Evolutionary conservation across 2,797 vertebrate genomes (phyloP).

Genomic region (Acanthornis magna): DNA sequence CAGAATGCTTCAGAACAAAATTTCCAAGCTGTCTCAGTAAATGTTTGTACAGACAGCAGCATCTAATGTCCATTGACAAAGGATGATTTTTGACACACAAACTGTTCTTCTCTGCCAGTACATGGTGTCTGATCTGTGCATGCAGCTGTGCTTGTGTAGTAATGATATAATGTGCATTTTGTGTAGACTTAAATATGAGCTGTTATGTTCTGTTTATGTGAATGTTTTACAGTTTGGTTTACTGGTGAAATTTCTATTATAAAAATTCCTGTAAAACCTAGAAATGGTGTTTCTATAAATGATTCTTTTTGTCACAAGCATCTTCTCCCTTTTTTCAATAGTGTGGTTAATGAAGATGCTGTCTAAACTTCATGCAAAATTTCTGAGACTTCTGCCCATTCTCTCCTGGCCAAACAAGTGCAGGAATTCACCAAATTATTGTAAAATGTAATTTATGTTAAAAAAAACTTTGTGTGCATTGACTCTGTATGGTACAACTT

Average conservation of each 20-base stretch:
- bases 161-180: neutral
- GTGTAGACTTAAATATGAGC: neutral
- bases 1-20: neutral
- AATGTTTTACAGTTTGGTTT: neutral
- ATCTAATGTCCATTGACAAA: neutral
- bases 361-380: neutral
- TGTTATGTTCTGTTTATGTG: neutral
- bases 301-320: neutral
- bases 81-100: neutral
- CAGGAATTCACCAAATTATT: neutral
- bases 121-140: neutral
- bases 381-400: neutral
- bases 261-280: neutral
- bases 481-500: neutral
- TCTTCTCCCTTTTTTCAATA: neutral
- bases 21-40: neutral
- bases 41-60: neutral
- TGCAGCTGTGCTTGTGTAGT: neutral
- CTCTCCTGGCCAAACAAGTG: neutral
- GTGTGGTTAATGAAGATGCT: neutral
- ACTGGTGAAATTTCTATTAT: neutral
- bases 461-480: neutral
- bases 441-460: neutral
- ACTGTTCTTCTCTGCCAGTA: neutral
- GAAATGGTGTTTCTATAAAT: neutral